Evolutionary conservation across 2,797 vertebrate species (phyloP), one percentile per base, ranked within the genome.

Genomic region (Sebastolobus alascanus): DNA sequence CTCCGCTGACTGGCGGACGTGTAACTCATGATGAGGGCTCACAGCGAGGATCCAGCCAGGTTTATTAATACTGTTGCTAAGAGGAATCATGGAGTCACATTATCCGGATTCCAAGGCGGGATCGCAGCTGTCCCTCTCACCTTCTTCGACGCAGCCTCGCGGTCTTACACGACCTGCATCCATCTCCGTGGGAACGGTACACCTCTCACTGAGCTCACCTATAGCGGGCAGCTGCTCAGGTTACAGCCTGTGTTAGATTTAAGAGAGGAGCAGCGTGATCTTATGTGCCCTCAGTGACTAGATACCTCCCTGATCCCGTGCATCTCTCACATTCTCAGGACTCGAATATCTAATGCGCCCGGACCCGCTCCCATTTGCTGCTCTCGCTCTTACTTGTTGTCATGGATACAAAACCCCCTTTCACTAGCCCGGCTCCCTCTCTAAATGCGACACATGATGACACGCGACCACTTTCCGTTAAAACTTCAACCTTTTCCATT

Each of bases 371-470:
- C 79, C 67, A 77, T 91, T 87, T 40, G 82, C 87, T 79, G 82
- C 83, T 78, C 85, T 86, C 13, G 33, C 75, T 89, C 85, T 84
- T 16, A 64, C 90, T 86, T 81, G 91, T 93, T 91, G 90, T 92
- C 92, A 94, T 92, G 91, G 93, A 90, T 91, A 94, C 92, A 85
- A 86, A 88, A n/a, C 2, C 67, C 81, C 59, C 68, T 81, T 54
- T 78, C 67, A 38, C 66, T 79, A 61, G 84, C 73, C 80, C 20
- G 3, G 72, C 66, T 79, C 25, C 61, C 69, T 79, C 73, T 87
- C 75, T 56, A 69, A 90, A 85, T 83, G 87, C 71, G 63, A 78
- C 82, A 73, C 84, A 20, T 29, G 38, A 60, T 83, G 71, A 90
- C 90, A 91, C 81, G 35, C 27, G 37, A 72, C 76, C 67, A 56